These are phyloP conservation scores for Noturus placidus DNA, from an alignment of 2,113 vertebrate species.

Conservation along the genomic window DNA sequence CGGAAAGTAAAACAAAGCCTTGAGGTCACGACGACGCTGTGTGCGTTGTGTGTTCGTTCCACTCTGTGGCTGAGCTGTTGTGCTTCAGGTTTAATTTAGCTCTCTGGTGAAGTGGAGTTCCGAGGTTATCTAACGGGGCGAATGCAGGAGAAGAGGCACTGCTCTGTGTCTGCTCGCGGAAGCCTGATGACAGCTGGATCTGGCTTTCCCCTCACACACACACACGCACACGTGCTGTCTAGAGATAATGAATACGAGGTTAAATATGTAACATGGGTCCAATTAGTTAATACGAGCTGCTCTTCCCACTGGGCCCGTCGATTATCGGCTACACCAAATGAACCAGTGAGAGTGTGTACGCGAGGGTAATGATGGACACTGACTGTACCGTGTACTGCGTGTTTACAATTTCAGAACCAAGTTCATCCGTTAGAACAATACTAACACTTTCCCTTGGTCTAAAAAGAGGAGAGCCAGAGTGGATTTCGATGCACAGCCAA, in stretches of 20 bases:
- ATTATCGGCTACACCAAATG: constrained; percentile 55
- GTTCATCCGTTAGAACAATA: neutral
- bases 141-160: constrained; percentile 43
- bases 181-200: constrained; percentile 59
- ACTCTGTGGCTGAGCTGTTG: neutral
- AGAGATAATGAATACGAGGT: neutral
- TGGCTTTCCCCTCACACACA: constrained; percentile 38
- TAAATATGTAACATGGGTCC: constrained; percentile 43
- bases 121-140: neutral
- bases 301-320: constrained; percentile 44
- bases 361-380: neutral
- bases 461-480: neutral
- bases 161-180: constrained; percentile 48
- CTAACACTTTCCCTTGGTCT: neutral
- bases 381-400: neutral
- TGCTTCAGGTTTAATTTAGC: constrained; percentile 31
- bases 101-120: neutral
- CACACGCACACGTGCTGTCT: neutral
- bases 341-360: constrained; percentile 33
- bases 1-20: neutral
- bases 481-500: neutral
- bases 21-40: too few relatives aligned
- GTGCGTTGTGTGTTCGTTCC: neutral
- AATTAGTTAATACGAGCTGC: constrained; percentile 40
- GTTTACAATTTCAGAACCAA: neutral